Evolutionary conservation across 2,888 invertebrate species (phyloP), one percentile per base, ranked within the genome.

Genomic region (Didymodactylos carnosus): DNA sequence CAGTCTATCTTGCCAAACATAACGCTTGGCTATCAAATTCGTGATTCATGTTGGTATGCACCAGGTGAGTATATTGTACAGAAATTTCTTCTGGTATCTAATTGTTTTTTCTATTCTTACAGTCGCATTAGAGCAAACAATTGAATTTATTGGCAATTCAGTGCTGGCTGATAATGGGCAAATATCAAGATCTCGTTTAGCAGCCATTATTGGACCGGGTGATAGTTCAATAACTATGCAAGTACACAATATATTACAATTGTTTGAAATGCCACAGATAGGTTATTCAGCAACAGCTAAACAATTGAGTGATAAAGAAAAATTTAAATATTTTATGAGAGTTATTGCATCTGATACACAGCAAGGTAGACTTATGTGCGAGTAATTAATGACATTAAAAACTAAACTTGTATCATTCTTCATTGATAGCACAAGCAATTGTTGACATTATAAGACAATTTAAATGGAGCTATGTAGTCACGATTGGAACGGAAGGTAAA

Each of bases 41-140:
- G 89, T 5, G 90, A 91, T 83, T 89, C 89, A 35, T 91, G 90
- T 82, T 90, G 90, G 90, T 89, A 89, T 79, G 88, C 90, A 5
- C 88, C 89, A 23, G n/a, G n/a, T n/a, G n/a, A n/a, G n/a, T n/a
- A n/a, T n/a, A n/a, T n/a, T n/a, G n/a, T n/a, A n/a, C n/a, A n/a
- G n/a, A n/a, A n/a, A n/a, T n/a, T n/a, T n/a, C n/a, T n/a, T n/a
- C n/a, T n/a, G n/a, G n/a, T n/a, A n/a, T n/a, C n/a, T n/a, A n/a
- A n/a, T n/a, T n/a, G n/a, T n/a, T n/a, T 43, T 43, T 43, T 43
- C 43, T 14, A n/a, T n/a, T n/a, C n/a, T n/a, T n/a, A 14, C 43
- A 43, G 88, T 90, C 7, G 90, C 90, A 40, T 85, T 91, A 76
- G 89, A 89, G 79, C 89, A 89, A 83, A 88, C 88, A 80, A 88